A percentile compares a stretch with the other conserved stretches of the same genome.
phyloP scores from a whole-genome alignment of 2,888 invertebrate genomes.

The Cyclophora albipunctata region DNA sequence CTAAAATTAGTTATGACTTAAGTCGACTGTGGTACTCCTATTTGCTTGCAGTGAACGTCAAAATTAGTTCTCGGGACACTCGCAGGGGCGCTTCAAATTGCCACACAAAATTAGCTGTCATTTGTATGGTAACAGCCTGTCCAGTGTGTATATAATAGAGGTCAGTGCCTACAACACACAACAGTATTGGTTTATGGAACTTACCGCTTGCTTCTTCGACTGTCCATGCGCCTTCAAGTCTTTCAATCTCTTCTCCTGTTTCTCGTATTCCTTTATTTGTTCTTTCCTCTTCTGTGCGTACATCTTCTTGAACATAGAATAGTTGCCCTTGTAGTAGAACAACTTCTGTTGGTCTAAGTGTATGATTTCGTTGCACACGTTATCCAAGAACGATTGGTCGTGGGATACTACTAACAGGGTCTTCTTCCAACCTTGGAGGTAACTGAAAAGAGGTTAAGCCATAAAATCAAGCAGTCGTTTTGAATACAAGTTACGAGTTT shows the following conservation, averaged over 20 bases:
- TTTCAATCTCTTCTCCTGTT: constrained; percentile 96
- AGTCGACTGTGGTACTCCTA: too few relatives aligned
- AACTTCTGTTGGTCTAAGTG: constrained; percentile 96
- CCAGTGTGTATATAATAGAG: too few relatives aligned
- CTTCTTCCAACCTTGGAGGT: constrained; percentile 98
- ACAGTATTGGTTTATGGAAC: constrained; percentile 7
- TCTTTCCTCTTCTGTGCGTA: constrained; percentile 96
- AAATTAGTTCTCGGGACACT: too few relatives aligned
- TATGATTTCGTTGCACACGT: constrained; percentile 99
- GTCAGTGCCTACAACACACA: too few relatives aligned
- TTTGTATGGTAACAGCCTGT: too few relatives aligned
- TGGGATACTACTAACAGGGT: constrained; percentile 98
- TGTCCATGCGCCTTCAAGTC: constrained; percentile 96
- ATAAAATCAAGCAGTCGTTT: too few relatives aligned
- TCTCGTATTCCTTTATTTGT: constrained; percentile 97
- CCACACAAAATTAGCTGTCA: too few relatives aligned
- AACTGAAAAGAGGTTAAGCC: constrained; percentile 71
- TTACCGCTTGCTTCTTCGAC: constrained; percentile 93
- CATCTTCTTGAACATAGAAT: constrained; percentile 99
- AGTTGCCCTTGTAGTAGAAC: constrained; percentile 98
- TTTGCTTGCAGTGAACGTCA: too few relatives aligned
- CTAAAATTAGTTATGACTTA: too few relatives aligned
- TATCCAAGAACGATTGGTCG: constrained; percentile 99
- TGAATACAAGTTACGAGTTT: too few relatives aligned
- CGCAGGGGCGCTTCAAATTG: too few relatives aligned